Evolutionary conservation across 2,888 invertebrate species (phyloP).

Genomic region (Micropterix aruncella): DNA sequence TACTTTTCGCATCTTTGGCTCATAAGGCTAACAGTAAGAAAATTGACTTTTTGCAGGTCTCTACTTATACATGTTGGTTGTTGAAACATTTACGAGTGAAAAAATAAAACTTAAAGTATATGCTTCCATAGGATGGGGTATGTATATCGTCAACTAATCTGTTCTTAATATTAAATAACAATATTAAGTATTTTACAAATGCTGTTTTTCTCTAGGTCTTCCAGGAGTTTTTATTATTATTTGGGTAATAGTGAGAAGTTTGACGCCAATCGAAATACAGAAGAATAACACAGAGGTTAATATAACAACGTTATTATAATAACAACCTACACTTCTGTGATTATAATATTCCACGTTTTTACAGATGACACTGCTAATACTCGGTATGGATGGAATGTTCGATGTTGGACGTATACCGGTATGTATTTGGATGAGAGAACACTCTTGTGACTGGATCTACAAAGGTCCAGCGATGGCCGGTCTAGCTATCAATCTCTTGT

Average conservation of each 20-base stretch:
- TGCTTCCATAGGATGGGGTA: constrained; percentile 79
- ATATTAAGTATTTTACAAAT: neutral
- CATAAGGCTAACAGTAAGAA: constrained; percentile 6
- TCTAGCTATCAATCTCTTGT: constrained; percentile 67
- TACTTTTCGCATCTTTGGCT: too few relatives aligned
- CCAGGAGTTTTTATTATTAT: constrained; percentile 31
- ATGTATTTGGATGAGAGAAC: constrained; percentile 71
- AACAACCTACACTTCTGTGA: neutral
- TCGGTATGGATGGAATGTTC: constrained; percentile 14
- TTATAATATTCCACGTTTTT: neutral
- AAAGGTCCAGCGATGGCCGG: constrained; percentile 73
- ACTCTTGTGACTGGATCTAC: constrained; percentile 77
- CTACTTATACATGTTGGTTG: constrained; percentile 77
- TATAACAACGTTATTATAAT: neutral
- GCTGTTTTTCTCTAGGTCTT: constrained; percentile 20
- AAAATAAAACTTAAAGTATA: constrained; percentile 74
- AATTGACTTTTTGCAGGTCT: constrained; percentile 43
- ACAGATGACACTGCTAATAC: too few relatives aligned
- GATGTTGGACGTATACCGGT: constrained; percentile 33
- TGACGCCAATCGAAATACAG: constrained; percentile 23
- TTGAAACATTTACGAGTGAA: constrained; percentile 75
- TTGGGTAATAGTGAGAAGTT: constrained; percentile 32
- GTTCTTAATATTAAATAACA: neutral
- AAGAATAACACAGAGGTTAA: constrained; percentile 24
- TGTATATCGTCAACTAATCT: constrained; percentile 23